phyloP scores from a whole-genome alignment of 1,140 invertebrate genomes.

The Cecropterus lyciades region DNA sequence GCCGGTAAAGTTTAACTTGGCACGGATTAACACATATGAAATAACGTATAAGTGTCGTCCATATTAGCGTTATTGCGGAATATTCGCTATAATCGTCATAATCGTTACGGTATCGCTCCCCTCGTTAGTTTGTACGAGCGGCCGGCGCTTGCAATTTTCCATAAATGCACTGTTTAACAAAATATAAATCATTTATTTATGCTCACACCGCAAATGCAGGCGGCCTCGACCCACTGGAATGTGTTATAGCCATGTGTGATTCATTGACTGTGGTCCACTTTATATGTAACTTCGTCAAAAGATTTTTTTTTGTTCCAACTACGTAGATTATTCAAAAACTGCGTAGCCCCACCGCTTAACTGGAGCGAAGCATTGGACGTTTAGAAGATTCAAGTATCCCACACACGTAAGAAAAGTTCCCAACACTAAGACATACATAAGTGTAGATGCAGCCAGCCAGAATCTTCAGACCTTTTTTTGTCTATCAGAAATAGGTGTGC shows the following conservation, averaged over 20 bases:
- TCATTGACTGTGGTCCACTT: too few relatives aligned
- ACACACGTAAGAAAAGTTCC: too few relatives aligned
- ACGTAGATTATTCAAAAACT: too few relatives aligned
- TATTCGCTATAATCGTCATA: slow-evolving; percentile 21
- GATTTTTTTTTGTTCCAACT: too few relatives aligned
- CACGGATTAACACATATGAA: slow-evolving; percentile 22
- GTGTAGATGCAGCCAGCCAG: too few relatives aligned
- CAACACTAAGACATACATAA: too few relatives aligned
- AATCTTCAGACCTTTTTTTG: too few relatives aligned
- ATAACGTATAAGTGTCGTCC: slow-evolving; percentile 14
- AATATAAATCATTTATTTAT: slow-evolving; percentile 19
- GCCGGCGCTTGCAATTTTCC: slow-evolving; percentile 9
- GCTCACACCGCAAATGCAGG: neutral
- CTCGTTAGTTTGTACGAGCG: slow-evolving; percentile 27
- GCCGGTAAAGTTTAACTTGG: slow-evolving; percentile 16
- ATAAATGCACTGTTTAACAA: slow-evolving; percentile 17
- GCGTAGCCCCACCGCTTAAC: too few relatives aligned
- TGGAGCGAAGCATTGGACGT: too few relatives aligned
- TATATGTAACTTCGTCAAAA: too few relatives aligned
- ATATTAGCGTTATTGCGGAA: slow-evolving; percentile 22
- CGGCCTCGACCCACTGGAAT: neutral
- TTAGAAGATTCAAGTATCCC: too few relatives aligned
- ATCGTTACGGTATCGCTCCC: slow-evolving; percentile 16
- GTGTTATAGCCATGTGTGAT: neutral
- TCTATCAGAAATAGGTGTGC: too few relatives aligned